Base-by-base conservation (phyloP, 2,888 invertebrate species). In the Fragum whitleyi region DNA sequence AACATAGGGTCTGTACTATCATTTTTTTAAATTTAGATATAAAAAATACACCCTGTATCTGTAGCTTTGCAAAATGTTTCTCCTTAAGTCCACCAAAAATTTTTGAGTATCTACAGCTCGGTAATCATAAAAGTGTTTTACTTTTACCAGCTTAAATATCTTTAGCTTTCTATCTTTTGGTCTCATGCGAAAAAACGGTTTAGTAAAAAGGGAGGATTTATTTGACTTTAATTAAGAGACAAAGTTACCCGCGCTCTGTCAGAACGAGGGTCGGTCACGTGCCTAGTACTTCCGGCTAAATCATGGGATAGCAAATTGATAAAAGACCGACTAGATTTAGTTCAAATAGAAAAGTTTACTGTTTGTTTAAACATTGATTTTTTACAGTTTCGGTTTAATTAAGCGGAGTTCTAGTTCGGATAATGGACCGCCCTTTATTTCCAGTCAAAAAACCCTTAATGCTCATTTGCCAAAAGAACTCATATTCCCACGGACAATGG, bases 181-280 rank as follows among this genome's bases (percentile, higher is more conserved):
- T n/a, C n/a, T n/a, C n/a, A n/a, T n/a, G n/a, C n/a, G n/a, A n/a
- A n/a, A n/a, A n/a, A n/a, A n/a, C n/a, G n/a, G n/a, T n/a, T n/a
- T n/a, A n/a, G n/a, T 36, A 32, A 62, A 62, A 62, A 62, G 62
- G 32, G 16, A n/a, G 29, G 28, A 19, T 36, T 62, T n/a, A 62
- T 62, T 32, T 62, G 62, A 29, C 28, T 62, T 65, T 65, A 65
- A 65, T 65, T 65, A 65, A 65, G 65, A 39, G 42, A n/a, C 65
- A 23, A 21, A 19, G 36, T 65, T 14, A 36, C n/a, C 23, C 39
- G n/a, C 36, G 1, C 42, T 21, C 65, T 9, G 42, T 42, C 65
- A 42, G 42, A 65, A 39, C 65, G 65, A 21, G n/a, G 39, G 39
- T 65, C 29, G 23, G 65, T 65, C 65, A 65, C 65, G 65, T 65